Percentiles rank a stretch among this genome's conserved stretches.
These are phyloP conservation scores for Germaria angustata DNA, from an alignment of 2,888 invertebrate genomes.

Conservation along the genomic window DNA sequence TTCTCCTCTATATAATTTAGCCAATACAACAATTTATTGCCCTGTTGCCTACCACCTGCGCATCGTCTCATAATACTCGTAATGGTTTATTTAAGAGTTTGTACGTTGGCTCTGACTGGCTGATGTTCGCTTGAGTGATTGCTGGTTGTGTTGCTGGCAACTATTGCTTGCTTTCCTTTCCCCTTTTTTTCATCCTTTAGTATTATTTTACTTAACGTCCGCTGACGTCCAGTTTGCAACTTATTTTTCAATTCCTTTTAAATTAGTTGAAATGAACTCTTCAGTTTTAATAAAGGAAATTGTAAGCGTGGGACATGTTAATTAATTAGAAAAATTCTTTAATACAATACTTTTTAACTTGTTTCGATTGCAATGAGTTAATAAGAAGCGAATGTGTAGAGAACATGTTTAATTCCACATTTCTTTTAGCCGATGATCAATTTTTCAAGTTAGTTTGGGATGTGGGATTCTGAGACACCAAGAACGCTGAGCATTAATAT, in stretches of 20 bases:
- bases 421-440: no score
- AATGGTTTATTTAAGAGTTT: slow-evolving; percentile 35
- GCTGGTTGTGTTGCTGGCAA: slow-evolving; percentile 47
- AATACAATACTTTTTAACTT: neutral
- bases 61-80: slow-evolving; percentile 42
- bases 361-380: neutral
- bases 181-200: neutral
- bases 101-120: slow-evolving; percentile 23
- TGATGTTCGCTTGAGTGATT: slow-evolving; percentile 51
- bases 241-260: slow-evolving; percentile 31
- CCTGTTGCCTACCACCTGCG: slow-evolving; percentile 64
- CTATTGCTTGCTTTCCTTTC: neutral
- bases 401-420: slow-evolving; percentile 15
- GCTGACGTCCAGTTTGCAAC: slow-evolving; percentile 28
- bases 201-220: neutral
- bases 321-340: slow-evolving; percentile 57
- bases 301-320: slow-evolving; percentile 65
- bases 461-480: no score
- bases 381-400: neutral
- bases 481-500: no score
- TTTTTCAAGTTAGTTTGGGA: no score
- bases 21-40: slow-evolving; percentile 57
- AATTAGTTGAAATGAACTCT: slow-evolving; percentile 31
- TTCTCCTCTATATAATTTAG: slow-evolving; percentile 16
- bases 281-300: slow-evolving; percentile 52